Evolutionary conservation across 2,113 vertebrate species (phyloP).

Genomic region (Jaculus jaculus): DNA sequence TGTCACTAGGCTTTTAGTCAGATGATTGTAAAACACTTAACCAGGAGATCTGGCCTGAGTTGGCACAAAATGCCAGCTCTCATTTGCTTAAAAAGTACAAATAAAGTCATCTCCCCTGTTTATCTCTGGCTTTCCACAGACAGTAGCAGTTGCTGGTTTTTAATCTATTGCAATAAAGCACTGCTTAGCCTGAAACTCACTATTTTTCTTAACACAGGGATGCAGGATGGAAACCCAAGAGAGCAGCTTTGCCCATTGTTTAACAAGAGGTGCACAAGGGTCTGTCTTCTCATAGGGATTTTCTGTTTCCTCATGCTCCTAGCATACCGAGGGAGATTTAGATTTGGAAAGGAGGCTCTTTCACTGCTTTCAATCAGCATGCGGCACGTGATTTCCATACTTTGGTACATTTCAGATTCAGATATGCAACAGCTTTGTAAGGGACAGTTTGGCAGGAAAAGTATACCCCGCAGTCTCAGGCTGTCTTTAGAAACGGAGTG

Average conservation of each 20-base stretch:
- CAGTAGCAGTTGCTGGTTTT: slow-evolving; percentile 34
- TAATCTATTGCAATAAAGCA: background rate
- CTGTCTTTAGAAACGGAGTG: slow-evolving; percentile 43
- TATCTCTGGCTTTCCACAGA: slow-evolving; percentile 31
- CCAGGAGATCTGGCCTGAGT: slow-evolving; percentile 41
- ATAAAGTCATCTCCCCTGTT: slow-evolving; percentile 37
- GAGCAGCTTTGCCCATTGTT: background rate
- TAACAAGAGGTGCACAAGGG: background rate
- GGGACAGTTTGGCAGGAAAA: background rate
- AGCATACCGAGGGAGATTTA: background rate
- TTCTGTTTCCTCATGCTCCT: background rate
- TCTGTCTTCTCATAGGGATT: background rate
- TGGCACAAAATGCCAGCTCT: slow-evolving; percentile 50
- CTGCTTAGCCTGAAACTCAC: background rate
- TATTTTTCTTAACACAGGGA: background rate
- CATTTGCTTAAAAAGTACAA: slow-evolving; percentile 61
- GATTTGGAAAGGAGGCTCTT: background rate
- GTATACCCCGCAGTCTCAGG: background rate
- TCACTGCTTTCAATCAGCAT: slow-evolving; percentile 27
- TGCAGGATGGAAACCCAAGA: background rate
- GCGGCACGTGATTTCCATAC: background rate
- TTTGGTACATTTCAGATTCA: slow-evolving; percentile 32
- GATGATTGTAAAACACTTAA: slow-evolving; percentile 61
- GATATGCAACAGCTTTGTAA: background rate
- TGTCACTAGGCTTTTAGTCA: slow-evolving; percentile 64